Conservation (phyloP, 1,140 invertebrate genomes). For the Tetranychus cinnabarinus region DNA sequence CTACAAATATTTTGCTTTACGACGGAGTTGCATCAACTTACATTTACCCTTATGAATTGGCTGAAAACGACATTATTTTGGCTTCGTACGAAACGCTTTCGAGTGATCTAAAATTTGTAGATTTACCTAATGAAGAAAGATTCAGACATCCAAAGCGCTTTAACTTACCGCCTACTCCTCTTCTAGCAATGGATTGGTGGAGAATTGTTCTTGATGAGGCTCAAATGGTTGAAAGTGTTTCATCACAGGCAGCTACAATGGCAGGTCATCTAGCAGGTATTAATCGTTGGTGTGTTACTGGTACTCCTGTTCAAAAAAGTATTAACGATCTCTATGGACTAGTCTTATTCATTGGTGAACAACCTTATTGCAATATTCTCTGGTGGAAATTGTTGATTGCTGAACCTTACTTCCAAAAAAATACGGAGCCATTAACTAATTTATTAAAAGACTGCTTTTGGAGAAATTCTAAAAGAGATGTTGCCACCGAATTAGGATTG, state of each 20-base stretch:
- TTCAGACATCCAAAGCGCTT: constrained; percentile 34
- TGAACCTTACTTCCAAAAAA: constrained; percentile 19
- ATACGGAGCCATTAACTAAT: constrained; percentile 24
- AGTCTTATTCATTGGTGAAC: constrained; percentile 37
- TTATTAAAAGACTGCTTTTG: constrained; percentile 37
- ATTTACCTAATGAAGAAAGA: constrained; percentile 26
- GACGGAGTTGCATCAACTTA: constrained; percentile 27
- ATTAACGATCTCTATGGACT: constrained; percentile 41
- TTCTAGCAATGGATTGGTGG: constrained; percentile 46
- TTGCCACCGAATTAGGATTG: constrained; percentile 30
- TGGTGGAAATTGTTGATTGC: constrained; percentile 27
- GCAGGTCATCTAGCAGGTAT: constrained; percentile 28
- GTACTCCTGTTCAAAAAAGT: constrained; percentile 42
- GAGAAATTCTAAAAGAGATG: constrained; percentile 39
- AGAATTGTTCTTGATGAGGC: constrained; percentile 55
- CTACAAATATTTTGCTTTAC: constrained; percentile 33
- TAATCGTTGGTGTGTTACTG: constrained; percentile 46
- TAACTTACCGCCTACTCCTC: constrained; percentile 31
- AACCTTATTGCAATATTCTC: constrained; percentile 28
- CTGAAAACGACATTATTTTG: constrained; percentile 43
- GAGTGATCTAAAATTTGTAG: constrained; percentile 33
- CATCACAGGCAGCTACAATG: constrained; percentile 35
- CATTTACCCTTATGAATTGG: constrained; percentile 36
- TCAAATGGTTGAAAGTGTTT: constrained; percentile 46
- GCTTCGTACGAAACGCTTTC: constrained; percentile 41